Evolutionary conservation across 1,140 invertebrate genomes (phyloP).

Genomic region (Globodera ellingtonae): DNA sequence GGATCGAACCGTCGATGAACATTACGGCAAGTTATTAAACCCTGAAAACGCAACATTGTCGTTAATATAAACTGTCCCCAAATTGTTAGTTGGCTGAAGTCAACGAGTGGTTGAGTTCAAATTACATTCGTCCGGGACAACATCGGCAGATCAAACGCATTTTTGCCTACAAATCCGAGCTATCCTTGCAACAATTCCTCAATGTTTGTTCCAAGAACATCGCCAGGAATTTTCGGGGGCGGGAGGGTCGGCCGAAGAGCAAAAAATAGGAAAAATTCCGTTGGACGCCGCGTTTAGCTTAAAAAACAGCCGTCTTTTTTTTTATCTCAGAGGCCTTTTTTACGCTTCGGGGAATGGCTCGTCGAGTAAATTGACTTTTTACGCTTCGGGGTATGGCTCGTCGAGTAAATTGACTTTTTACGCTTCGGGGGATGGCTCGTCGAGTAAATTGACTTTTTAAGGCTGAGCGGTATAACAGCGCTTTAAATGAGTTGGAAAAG

Average conservation of each 20-base stretch:
- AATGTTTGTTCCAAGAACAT: conserved; percentile 3
- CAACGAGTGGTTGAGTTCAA: conserved; percentile 40
- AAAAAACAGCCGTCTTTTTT: too few species aligned
- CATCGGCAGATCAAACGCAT: conserved; percentile 41
- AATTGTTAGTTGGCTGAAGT: conserved; percentile 44
- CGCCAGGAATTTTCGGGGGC: too few species aligned
- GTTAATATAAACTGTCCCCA: not conserved
- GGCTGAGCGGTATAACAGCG: conserved; percentile 42
- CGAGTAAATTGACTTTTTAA: conserved; percentile 14
- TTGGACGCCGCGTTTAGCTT: too few species aligned
- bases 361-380: too few species aligned
- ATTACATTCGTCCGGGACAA: conserved; percentile 33
- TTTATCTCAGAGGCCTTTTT: too few species aligned
- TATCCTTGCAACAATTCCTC: conserved; percentile 44
- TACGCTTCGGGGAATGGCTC: not conserved
- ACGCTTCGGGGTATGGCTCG: too few species aligned
- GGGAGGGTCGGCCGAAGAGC: too few species aligned
- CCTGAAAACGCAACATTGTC: too few species aligned
- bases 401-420: conserved; percentile 4
- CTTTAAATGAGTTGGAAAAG: conserved; percentile 41
- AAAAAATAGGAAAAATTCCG: too few species aligned
- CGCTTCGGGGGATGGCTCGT: not conserved
- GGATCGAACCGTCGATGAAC: conserved; percentile 31
- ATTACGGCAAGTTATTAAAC: conserved; percentile 21
- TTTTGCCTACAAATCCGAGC: conserved; percentile 46